Base-by-base conservation (phyloP, 2,888 invertebrate genomes). In the Lasius fuliginosus region DNA sequence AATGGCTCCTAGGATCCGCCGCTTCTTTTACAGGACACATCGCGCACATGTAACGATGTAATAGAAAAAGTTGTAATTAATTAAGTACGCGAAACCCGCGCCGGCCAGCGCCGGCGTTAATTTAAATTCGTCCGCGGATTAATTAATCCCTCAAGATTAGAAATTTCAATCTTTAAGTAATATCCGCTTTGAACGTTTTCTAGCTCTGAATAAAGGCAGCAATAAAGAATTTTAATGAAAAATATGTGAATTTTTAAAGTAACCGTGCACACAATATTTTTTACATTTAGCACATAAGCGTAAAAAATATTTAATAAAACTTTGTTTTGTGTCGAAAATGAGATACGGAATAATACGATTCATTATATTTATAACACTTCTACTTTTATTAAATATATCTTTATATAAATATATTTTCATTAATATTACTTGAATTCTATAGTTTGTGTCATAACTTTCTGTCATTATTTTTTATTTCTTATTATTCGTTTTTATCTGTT, bases 11-110 rank as follows among this genome's bases (percentile, higher is more conserved):
- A 71, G 82, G 23, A 76, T 76, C 56, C 68, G 40, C 53, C n/a
- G 42, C 49, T 68, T 84, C 82, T 83, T 77, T 69, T 75, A 60
- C 71, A 46, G 65, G 64, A 75, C 58, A 58, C 58, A 71, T 82
- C 53, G 64, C 40, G 67, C 40, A 4, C 64, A 68, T 68, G 53
- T 53, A 74, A 82, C 74, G 82, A 62, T 65, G 65, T 71, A 81
- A 86, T 86, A 73, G 73, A 73, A 81, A 88, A 83, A 79, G 33
- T 83, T 81, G 36, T 68, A 79, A 87, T 87, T 87, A 87, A 74
- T 83, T 76, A 60, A 83, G 33, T 33, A 42, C 9, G 73, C 73
- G 56, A 60, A 18, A 81, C 11, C 56, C 76, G 40, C 40, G n/a
- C n/a, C 56, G 15, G 4, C 73, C 67, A 18, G 56, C 30, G 12